Evolutionary conservation across 1,140 invertebrate species (phyloP).

Genomic region (Druon quercuslanigerum): DNA sequence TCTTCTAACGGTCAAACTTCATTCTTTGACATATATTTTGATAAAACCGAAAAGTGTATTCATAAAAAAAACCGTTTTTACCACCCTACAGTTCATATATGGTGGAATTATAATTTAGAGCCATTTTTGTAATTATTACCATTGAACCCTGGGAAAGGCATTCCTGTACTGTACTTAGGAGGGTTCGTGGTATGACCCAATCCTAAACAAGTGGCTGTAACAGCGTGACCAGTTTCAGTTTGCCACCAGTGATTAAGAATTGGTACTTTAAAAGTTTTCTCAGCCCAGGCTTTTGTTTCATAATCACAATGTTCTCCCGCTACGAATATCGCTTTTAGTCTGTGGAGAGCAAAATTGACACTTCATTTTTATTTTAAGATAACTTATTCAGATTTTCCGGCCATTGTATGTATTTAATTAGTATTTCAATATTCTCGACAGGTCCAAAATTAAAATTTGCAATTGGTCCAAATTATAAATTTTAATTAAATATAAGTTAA

Average conservation of each 20-base stretch:
- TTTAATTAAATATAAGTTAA: too few relatives aligned
- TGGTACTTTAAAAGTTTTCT: conserved; percentile 87
- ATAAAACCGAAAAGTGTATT: too few relatives aligned
- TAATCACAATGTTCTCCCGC: conserved; percentile 96
- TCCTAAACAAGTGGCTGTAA: conserved; percentile 89
- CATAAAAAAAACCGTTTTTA: too few relatives aligned
- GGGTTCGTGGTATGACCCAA: conserved; percentile 82
- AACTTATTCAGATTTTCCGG: too few relatives aligned
- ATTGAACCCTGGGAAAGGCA: conserved; percentile 89
- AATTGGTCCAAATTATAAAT: too few relatives aligned
- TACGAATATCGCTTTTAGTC: conserved; percentile 88
- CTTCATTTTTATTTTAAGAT: neutral
- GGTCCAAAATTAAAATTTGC: too few relatives aligned
- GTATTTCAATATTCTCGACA: too few relatives aligned
- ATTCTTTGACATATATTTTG: too few relatives aligned
- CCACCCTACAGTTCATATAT: too few relatives aligned
- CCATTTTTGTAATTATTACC: conserved; percentile 72
- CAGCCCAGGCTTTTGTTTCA: conserved; percentile 92
- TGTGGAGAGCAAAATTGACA: conserved; percentile 57
- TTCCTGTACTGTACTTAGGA: conserved; percentile 82
- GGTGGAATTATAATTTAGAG: conserved; percentile 31
- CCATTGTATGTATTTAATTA: too few relatives aligned
- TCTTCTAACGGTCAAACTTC: too few relatives aligned
- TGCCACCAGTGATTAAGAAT: conserved; percentile 98
- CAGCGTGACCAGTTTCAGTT: conserved; percentile 93